Base-by-base conservation (phyloP, 1,140 invertebrate genomes). In the Leptestheria dahalacensis region DNA sequence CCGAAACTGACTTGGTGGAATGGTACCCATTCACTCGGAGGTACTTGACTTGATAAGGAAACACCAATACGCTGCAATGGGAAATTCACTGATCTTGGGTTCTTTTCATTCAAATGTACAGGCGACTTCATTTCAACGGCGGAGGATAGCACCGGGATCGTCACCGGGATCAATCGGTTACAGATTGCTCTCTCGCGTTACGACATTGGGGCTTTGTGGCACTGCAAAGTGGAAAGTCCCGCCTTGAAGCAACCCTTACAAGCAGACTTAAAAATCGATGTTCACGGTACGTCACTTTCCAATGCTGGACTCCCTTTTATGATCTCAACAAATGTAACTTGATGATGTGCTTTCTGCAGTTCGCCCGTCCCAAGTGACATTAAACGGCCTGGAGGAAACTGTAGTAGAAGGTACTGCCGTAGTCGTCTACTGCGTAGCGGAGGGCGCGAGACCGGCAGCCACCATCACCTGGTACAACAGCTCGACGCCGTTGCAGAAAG, bases 401-500 rank as follows among this genome's bases (percentile, higher is more conserved):
- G 84, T 84, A 9, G 79, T 83, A 4, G 83, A 88, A 67, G 88
- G 86, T 20, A 83, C 79, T 12, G 79, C 82, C 62, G 82, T 91
- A 20, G 77, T 82, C 21, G 76, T 92, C 25, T 78, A 81, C 66
- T 93, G 90, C 69, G 74, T 78, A 24, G 80, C 88, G 1, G 75
- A 77, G 33, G 87, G 85, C 0, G 88, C 88, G 0, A 75, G 84
- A 48, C 90, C 89, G 1, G 78, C 86, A 0, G 88, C 88, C 2
- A 82, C 81, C 65, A 76, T 91, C 47, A 82, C 84, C 29, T 93
- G 88, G 88, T 87, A 79, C 73, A 91, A 91, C 67, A 79, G 81
- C 10, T 83, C 85, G 0, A 67, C 28, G 25, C 58, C 58, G 24
- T 23, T 57, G 41, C 41, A 48, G 21, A 57, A 57, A 24, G 47